phyloP scores from a whole-genome alignment of 2,888 invertebrate species.

The Drosophila sordidula region DNA sequence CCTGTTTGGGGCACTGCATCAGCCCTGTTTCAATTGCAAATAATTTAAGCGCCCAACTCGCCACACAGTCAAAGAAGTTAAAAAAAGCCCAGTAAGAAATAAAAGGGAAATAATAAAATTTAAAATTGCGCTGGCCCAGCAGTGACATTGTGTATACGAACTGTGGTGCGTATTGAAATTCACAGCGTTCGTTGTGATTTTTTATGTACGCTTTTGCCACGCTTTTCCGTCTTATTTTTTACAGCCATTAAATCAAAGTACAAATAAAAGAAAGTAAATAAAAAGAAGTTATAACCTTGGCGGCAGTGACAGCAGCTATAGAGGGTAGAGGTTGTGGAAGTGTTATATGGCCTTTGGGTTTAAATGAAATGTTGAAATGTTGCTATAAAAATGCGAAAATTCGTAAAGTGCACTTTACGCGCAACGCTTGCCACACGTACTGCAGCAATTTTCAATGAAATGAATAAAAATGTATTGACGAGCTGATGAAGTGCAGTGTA shows the following conservation, averaged over 20 bases:
- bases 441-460: constrained; percentile 30
- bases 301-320: neutral
- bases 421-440: constrained; percentile 10
- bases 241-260: constrained; percentile 76
- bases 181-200: constrained; percentile 63
- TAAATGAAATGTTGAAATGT: constrained; percentile 69
- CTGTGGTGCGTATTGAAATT: constrained; percentile 64
- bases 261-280: constrained; percentile 76
- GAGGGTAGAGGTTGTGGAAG: constrained; percentile 2
- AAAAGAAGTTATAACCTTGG: constrained; percentile 65
- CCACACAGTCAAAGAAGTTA: constrained; percentile 29
- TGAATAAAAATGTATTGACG: constrained; percentile 39
- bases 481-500: constrained; percentile 3
- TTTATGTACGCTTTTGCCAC: constrained; percentile 37
- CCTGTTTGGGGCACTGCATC: constrained; percentile 29
- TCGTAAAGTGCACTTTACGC: constrained; percentile 75
- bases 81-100: constrained; percentile 5
- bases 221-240: constrained; percentile 46
- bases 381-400: constrained; percentile 78
- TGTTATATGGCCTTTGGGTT: constrained; percentile 48
- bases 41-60: constrained; percentile 50
- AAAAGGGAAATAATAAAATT: constrained; percentile 35
- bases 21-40: constrained; percentile 61
- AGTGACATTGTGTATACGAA: constrained; percentile 72
- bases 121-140: constrained; percentile 26